These are phyloP conservation scores for Trichomycterus rosablanca DNA, from an alignment of 2,113 vertebrate genomes.

Conservation along the genomic window DNA sequence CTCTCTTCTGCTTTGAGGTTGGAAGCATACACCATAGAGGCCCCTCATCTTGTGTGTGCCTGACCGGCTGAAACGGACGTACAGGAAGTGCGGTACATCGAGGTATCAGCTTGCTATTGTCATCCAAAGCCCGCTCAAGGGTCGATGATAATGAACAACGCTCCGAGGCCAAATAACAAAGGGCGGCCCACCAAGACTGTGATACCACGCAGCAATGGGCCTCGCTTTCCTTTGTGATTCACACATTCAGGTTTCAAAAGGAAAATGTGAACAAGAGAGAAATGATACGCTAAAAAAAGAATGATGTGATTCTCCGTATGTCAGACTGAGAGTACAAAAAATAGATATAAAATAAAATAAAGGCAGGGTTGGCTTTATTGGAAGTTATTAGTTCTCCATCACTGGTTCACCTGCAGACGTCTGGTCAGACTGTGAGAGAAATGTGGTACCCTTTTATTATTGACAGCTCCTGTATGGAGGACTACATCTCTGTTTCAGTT, in stretches of 20 bases:
- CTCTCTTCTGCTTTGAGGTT: too few species aligned
- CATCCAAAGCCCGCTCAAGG: constrained; percentile 55
- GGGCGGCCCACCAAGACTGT: constrained; percentile 48
- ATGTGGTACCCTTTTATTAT: not conserved
- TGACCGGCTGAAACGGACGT: constrained; percentile 11
- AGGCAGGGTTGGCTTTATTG: not conserved
- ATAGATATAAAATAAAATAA: not conserved
- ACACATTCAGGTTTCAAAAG: not conserved
- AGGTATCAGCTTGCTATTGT: constrained; percentile 57
- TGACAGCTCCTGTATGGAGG: too few species aligned
- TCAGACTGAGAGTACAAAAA: constrained; percentile 20
- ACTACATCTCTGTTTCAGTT: too few species aligned
- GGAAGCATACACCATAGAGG: not conserved
- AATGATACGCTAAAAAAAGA: constrained; percentile 52
- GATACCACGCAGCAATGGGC: constrained; percentile 44
- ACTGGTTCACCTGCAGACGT: too few species aligned
- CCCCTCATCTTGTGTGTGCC: not conserved
- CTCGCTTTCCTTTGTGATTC: constrained; percentile 8
- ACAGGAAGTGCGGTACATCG: constrained; percentile 4
- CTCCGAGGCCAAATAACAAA: constrained; percentile 58
- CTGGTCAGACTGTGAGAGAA: constrained; percentile 1
- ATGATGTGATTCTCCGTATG: constrained; percentile 43
- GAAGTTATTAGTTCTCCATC: constrained; percentile 27
- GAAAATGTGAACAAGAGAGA: too few species aligned
- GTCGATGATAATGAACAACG: constrained; percentile 58